Percentiles rank a stretch among this genome's conserved stretches.
Conservation (phyloP, 2,113 vertebrate genomes). For the Oceanites oceanicus region DNA sequence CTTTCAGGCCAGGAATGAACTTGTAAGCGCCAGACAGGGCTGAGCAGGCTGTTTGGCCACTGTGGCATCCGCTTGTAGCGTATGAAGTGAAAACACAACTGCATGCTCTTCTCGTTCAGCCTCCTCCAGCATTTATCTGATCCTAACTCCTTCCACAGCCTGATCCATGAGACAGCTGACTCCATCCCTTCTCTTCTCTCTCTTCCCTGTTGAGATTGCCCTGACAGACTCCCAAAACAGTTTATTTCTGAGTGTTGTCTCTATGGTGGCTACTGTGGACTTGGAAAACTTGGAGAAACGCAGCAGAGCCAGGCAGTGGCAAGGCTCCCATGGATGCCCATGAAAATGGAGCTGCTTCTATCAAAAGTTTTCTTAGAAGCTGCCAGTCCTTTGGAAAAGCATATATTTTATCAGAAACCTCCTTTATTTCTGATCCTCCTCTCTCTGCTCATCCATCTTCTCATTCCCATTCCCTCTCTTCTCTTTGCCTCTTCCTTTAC, state of each 20-base stretch:
- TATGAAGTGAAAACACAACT: background rate
- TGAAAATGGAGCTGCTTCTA: background rate
- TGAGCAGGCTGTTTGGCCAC: background rate
- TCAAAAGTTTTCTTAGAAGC: background rate
- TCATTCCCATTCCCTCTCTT: background rate
- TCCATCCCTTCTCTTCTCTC: background rate
- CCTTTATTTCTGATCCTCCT: background rate
- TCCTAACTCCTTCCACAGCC: background rate
- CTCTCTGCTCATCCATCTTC: background rate
- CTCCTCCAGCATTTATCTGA: background rate
- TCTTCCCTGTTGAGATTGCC: background rate
- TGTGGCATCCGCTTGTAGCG: background rate
- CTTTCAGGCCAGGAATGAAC: background rate
- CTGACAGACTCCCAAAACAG: background rate
- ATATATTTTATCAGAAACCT: background rate
- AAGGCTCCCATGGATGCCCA: background rate
- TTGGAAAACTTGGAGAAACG: background rate
- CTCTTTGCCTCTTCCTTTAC: background rate
- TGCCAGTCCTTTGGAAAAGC: background rate
- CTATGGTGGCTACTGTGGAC: background rate
- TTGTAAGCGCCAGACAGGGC: background rate
- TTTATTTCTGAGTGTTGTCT: background rate
- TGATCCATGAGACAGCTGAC: background rate
- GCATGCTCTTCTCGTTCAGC: rapidly evolving
- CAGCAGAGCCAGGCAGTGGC: background rate